Percentiles rank a stretch among this genome's conserved stretches.
These are phyloP conservation scores for Austrofundulus limnaeus DNA, from an alignment of 2,113 vertebrate genomes.

Conservation along the genomic window DNA sequence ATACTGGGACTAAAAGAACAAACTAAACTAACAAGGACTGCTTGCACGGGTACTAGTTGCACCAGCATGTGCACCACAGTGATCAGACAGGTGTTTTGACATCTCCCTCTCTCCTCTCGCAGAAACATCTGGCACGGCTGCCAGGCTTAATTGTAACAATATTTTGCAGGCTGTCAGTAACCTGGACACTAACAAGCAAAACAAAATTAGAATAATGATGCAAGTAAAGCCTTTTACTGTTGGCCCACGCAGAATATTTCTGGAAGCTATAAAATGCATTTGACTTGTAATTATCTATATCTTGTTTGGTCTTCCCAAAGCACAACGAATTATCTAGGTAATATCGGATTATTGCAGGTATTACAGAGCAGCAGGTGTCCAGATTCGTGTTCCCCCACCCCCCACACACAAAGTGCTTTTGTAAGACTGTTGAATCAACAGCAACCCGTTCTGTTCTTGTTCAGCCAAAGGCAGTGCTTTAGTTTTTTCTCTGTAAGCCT, in stretches of 20 bases:
- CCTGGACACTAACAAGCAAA: conserved; percentile 71
- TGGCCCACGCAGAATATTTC: conserved; percentile 10
- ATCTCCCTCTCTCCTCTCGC: conserved; percentile 70
- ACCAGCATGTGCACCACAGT: conserved; percentile 65
- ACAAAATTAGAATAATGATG: conserved; percentile 65
- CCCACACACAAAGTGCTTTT: not conserved
- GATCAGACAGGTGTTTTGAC: conserved; percentile 80
- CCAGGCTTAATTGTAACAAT: conserved; percentile 72
- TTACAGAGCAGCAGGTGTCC: not conserved
- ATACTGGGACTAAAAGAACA: conserved; percentile 53
- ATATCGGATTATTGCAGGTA: conserved; percentile 12
- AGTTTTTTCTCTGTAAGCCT: too few relatives aligned
- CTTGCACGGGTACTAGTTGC: conserved; percentile 62
- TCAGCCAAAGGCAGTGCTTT: too few relatives aligned
- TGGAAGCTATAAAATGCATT: conserved; percentile 26
- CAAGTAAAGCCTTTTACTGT: conserved; percentile 49
- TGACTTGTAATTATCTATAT: conserved; percentile 30
- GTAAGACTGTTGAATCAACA: not conserved
- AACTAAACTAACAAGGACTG: conserved; percentile 66
- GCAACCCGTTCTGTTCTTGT: not conserved
- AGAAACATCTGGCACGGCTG: conserved; percentile 75
- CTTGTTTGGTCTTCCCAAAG: conserved; percentile 20
- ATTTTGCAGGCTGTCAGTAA: conserved; percentile 75
- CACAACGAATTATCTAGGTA: conserved; percentile 3
- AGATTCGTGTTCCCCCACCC: not conserved